phyloP scores from a whole-genome alignment of 2,888 invertebrate genomes.

The Abscondita cerata region DNA sequence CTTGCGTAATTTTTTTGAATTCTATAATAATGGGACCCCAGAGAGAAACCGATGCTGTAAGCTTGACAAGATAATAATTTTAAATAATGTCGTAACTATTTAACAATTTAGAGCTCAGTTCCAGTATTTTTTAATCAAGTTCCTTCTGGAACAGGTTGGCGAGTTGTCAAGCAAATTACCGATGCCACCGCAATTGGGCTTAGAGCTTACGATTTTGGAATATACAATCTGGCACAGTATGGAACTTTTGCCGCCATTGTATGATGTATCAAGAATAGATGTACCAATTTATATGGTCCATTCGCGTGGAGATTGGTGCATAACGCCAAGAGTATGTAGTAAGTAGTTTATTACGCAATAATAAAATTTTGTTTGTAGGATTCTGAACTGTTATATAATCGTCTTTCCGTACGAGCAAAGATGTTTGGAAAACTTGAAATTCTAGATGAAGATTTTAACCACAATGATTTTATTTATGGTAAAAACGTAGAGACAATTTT shows the following conservation, averaged over 20 bases:
- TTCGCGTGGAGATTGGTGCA: slow-evolving; percentile 69
- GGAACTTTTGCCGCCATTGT: slow-evolving; percentile 64
- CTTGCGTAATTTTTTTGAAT: slow-evolving; percentile 51
- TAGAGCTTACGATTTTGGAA: slow-evolving; percentile 53
- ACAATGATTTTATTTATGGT: slow-evolving; percentile 56
- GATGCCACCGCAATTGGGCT: slow-evolving; percentile 41
- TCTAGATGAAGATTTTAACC: slow-evolving; percentile 53
- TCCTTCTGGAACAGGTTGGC: slow-evolving; percentile 52
- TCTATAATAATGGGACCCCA: slow-evolving; percentile 51
- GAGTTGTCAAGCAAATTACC: slow-evolving; percentile 52
- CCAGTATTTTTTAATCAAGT: slow-evolving; percentile 53
- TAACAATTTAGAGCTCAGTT: slow-evolving; percentile 5
- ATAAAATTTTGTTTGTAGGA: slow-evolving; percentile 50
- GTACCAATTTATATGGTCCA: slow-evolving; percentile 68
- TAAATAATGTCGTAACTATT: neutral
- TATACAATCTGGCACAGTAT: slow-evolving; percentile 59
- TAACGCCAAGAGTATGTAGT: slow-evolving; percentile 60
- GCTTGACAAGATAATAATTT: neutral
- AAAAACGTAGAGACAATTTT: slow-evolving; percentile 45
- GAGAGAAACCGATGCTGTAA: slow-evolving; percentile 52
- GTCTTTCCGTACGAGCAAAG: slow-evolving; percentile 47
- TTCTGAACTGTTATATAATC: slow-evolving; percentile 50
- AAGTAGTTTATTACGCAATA: neutral
- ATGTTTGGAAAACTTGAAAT: slow-evolving; percentile 51
- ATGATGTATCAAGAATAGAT: slow-evolving; percentile 65